phyloP scores from a whole-genome alignment of 2,888 invertebrate species.

The Aspidiotus destructor region DNA sequence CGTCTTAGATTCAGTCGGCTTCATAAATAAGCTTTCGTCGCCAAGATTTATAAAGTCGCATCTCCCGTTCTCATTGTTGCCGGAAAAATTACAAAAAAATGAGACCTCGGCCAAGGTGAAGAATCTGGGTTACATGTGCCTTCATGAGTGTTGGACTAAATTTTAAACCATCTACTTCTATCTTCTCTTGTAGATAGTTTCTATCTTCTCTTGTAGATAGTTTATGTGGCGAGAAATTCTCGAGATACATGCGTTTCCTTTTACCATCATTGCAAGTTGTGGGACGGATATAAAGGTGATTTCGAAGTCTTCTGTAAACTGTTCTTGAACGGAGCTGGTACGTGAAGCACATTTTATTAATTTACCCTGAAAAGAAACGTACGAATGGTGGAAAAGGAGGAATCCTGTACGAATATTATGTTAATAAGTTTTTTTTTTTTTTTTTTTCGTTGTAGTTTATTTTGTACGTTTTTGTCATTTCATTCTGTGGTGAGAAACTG shows the following conservation, averaged over 20 bases:
- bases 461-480: conserved; percentile 47
- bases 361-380: background rate
- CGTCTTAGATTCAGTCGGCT: conserved; percentile 33
- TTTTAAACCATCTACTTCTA: background rate
- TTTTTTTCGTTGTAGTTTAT: conserved; percentile 38
- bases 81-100: conserved; percentile 36
- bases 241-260: conserved; percentile 85
- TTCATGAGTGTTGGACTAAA: background rate
- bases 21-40: conserved; percentile 34
- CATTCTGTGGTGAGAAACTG: no score
- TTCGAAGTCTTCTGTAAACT: conserved; percentile 68
- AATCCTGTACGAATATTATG: background rate
- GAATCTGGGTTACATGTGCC: background rate
- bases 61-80: conserved; percentile 36
- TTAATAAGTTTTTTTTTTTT: background rate
- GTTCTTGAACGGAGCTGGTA: conserved; percentile 57
- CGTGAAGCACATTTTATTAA: no score
- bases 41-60: conserved; percentile 38
- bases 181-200: conserved; percentile 47
- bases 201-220: no score
- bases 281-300: conserved; percentile 51
- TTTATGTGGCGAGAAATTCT: conserved; percentile 79
- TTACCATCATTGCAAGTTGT: conserved; percentile 66
- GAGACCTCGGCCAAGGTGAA: conserved; percentile 37
- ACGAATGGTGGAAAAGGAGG: background rate